Evolutionary conservation across 2,797 vertebrate species (phyloP).

Genomic region (Sebastes hubbsi): DNA sequence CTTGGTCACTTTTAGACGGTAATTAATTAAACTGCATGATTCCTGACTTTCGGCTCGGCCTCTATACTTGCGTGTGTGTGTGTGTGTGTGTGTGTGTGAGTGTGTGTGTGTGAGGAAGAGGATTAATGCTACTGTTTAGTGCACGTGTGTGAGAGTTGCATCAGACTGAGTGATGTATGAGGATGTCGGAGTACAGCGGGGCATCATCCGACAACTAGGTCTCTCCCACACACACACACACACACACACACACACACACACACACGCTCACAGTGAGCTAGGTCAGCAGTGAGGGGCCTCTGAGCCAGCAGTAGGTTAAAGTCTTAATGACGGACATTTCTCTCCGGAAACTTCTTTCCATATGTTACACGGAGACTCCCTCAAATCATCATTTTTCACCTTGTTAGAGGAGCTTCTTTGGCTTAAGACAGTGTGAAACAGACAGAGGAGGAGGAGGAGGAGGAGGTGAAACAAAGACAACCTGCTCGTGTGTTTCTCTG

Average conservation of each 20-base stretch:
- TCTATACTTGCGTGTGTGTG: constrained; percentile 10
- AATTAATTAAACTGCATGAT: constrained; percentile 84
- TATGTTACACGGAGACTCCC: constrained; percentile 57
- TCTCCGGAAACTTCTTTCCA: constrained; percentile 63
- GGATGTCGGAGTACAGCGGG: constrained; percentile 64
- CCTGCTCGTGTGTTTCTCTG: background rate
- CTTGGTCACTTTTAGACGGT: constrained; percentile 78
- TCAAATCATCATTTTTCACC: constrained; percentile 52
- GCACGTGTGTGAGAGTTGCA: constrained; percentile 3
- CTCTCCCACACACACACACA: background rate
- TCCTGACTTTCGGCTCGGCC: constrained; percentile 58
- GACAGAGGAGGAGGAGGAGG: background rate
- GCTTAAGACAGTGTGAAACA: background rate
- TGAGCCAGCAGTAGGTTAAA: constrained; percentile 76
- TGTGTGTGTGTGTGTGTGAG: background rate
- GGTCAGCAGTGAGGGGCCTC: constrained; percentile 69
- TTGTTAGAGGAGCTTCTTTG: constrained; percentile 41
- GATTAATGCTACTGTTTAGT: background rate
- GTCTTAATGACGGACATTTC: constrained; percentile 74
- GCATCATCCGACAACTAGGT: constrained; percentile 38
- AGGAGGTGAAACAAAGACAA: background rate
- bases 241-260: constrained; percentile 20
- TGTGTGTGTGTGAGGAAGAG: background rate
- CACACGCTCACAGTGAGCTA: constrained; percentile 54
- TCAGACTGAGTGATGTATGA: constrained; percentile 70